Conservation (phyloP, 2,797 vertebrate genomes). For the Tenualosa ilisha region DNA sequence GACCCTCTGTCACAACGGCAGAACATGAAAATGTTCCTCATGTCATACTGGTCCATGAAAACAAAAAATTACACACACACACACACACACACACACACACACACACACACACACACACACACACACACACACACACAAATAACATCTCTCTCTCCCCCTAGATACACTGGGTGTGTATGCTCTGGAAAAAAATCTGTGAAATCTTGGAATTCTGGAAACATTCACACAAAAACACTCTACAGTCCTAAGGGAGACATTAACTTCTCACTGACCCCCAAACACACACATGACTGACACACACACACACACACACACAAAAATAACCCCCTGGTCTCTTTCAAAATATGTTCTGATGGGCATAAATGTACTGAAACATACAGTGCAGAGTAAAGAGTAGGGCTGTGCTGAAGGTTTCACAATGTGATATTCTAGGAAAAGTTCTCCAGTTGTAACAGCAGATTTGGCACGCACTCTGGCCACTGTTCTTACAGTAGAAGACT, state of each 20-base stretch:
- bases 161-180: neutral
- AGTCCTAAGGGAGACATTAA: neutral
- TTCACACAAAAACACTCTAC: neutral
- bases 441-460: neutral
- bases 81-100: neutral
- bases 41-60: neutral
- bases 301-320: neutral
- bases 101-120: constrained; percentile 8
- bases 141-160: neutral
- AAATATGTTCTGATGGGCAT: neutral
- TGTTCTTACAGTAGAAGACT: neutral
- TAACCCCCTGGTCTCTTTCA: neutral
- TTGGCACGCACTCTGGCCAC: neutral
- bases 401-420: neutral
- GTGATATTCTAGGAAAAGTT: neutral
- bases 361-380: neutral
- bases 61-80: neutral
- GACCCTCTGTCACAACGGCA: too few species aligned
- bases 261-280: neutral
- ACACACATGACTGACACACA: neutral
- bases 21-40: neutral
- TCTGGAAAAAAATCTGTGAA: neutral
- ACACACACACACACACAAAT: neutral
- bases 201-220: neutral
- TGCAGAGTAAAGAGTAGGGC: neutral